phyloP scores from a whole-genome alignment of 2,113 vertebrate species.

The Crocuta crocuta region DNA sequence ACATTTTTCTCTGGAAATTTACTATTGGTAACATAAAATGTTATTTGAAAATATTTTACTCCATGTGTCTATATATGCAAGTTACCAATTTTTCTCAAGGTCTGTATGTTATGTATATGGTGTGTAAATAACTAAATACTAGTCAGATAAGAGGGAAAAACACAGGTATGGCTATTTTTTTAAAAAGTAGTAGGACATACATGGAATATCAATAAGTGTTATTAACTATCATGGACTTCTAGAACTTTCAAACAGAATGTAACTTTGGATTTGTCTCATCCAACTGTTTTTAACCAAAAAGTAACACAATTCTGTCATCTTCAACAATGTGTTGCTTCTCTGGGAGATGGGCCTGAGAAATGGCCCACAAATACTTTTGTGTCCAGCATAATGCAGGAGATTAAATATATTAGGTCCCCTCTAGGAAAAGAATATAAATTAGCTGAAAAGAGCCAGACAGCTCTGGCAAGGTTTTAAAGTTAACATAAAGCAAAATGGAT shows the following conservation, averaged over 20 bases:
- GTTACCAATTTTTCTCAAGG: neutral
- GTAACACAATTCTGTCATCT: neutral
- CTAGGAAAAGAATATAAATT: neutral
- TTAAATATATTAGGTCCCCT: neutral
- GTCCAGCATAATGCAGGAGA: neutral
- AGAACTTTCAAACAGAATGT: neutral
- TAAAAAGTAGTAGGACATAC: neutral
- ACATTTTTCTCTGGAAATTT: neutral
- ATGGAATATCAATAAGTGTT: neutral
- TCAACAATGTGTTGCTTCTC: neutral
- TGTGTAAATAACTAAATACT: neutral
- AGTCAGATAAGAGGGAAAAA: neutral
- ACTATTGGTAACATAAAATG: neutral
- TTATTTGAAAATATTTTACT: neutral
- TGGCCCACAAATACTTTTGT: neutral
- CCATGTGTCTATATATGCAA: neutral
- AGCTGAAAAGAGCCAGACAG: neutral
- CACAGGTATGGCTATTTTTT: neutral
- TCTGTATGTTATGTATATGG: neutral
- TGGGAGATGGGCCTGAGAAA: neutral
- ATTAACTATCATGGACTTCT: neutral
- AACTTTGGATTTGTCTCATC: neutral
- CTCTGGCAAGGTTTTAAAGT: neutral
- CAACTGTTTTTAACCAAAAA: neutral
- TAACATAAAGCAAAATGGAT: neutral